phyloP scores from a whole-genome alignment of 2,113 vertebrate species.

The Chamaetylas fuelleborni region DNA sequence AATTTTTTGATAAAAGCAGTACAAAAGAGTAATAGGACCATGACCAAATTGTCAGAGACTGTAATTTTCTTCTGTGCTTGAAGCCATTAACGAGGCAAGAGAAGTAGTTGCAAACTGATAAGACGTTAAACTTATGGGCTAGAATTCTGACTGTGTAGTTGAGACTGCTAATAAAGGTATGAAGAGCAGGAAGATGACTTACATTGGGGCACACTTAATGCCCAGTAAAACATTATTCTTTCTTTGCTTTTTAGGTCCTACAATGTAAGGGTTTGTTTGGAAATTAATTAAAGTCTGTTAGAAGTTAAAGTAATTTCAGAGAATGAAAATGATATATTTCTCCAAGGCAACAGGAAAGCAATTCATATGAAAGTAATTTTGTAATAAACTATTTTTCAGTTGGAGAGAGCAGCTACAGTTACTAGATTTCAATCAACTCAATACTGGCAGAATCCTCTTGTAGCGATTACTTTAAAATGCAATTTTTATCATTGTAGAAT shows the following conservation, averaged over 20 bases:
- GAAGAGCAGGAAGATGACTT: neutral
- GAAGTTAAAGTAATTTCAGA: neutral
- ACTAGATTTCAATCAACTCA: neutral
- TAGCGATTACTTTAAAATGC: neutral
- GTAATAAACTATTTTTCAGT: neutral
- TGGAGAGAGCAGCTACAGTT: neutral
- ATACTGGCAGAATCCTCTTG: neutral
- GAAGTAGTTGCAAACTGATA: neutral
- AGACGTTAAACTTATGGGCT: neutral
- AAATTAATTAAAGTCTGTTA: constrained; percentile 24
- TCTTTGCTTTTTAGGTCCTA: neutral
- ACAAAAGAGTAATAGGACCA: neutral
- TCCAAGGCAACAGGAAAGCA: neutral
- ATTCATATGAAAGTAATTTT: neutral
- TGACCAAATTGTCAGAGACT: neutral
- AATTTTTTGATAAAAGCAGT: neutral
- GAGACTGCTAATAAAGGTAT: neutral
- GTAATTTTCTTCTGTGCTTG: neutral
- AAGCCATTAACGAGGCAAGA: neutral
- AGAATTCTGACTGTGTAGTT: neutral
- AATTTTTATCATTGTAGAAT: neutral
- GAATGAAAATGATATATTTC: neutral
- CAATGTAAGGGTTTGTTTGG: neutral
- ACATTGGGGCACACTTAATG: neutral
- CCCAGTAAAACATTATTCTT: neutral